phyloP scores from a whole-genome alignment of 2,113 vertebrate genomes.

The Dasypus novemcinctus region DNA sequence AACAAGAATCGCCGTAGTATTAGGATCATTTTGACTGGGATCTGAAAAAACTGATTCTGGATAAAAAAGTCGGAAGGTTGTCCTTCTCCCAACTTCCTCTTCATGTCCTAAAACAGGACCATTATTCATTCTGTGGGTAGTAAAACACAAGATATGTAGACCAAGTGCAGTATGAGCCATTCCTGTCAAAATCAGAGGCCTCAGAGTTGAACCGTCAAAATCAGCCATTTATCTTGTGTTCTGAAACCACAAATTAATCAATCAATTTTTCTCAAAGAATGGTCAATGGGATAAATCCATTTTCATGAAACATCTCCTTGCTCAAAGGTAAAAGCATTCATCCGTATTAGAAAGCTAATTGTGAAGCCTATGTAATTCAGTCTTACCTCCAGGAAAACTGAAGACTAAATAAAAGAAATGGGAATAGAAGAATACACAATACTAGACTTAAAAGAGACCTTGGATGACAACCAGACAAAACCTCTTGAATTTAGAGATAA shows the following conservation, averaged over 20 bases:
- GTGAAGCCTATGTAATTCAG: background rate
- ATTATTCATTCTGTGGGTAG: conserved; percentile 85
- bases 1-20: conserved; percentile 82
- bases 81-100: conserved; percentile 87
- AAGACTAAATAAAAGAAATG: conserved; percentile 13
- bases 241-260: background rate
- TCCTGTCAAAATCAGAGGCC: background rate
- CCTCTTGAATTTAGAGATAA: background rate
- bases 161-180: fast-evolving
- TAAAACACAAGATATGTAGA: conserved; percentile 48
- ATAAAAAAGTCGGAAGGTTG: conserved; percentile 88
- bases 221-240: background rate
- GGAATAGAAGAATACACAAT: background rate
- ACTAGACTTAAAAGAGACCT: background rate
- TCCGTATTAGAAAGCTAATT: conserved; percentile 11
- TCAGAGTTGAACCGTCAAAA: background rate
- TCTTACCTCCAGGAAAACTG: background rate
- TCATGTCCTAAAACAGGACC: conserved; percentile 87
- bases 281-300: background rate
- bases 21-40: conserved; percentile 83
- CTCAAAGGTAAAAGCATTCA: background rate
- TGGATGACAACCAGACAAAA: background rate
- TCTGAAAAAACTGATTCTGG: conserved; percentile 88
- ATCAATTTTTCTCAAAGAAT: background rate
- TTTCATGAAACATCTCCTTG: background rate